Percentiles rank a stretch among this genome's conserved stretches.
Conservation (phyloP, 2,113 vertebrate species). For the Hepsetus odoe region DNA sequence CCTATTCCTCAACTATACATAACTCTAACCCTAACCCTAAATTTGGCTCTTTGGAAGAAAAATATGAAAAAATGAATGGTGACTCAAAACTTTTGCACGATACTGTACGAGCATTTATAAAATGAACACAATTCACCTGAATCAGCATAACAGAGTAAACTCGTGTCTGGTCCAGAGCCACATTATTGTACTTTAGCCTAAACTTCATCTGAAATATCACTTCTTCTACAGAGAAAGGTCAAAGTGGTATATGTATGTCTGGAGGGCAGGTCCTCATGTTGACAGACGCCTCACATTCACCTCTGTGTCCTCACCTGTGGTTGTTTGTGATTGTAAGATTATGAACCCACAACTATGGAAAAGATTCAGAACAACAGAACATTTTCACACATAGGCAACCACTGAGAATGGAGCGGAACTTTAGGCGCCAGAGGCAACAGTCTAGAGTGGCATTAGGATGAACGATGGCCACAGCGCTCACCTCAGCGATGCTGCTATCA, state of each 20-base stretch:
- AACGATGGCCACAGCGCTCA: conserved; percentile 39
- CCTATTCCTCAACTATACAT: no score
- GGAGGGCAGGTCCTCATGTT: not conserved
- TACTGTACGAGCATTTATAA: no score
- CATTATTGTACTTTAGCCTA: not conserved
- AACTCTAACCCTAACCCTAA: no score
- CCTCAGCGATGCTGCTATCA: conserved; percentile 42
- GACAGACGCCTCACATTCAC: not conserved
- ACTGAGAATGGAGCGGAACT: conserved; percentile 45
- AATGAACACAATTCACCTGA: no score
- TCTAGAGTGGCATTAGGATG: conserved; percentile 54
- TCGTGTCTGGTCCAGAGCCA: no score
- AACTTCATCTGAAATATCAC: not conserved
- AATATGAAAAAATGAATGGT: no score
- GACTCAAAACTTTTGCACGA: no score
- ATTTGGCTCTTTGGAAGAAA: no score
- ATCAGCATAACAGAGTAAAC: no score
- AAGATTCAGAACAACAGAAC: not conserved
- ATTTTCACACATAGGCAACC: conserved; percentile 15
- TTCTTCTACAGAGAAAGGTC: not conserved
- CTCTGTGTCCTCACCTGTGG: not conserved
- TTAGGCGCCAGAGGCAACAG: conserved; percentile 65
- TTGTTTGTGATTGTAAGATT: not conserved
- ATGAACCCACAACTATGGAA: not conserved
- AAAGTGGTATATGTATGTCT: not conserved